A percentile compares a stretch with the other conserved stretches of the same genome.
Evolutionary conservation across 2,113 vertebrate genomes (phyloP).

Genomic region (Psophia crepitans): DNA sequence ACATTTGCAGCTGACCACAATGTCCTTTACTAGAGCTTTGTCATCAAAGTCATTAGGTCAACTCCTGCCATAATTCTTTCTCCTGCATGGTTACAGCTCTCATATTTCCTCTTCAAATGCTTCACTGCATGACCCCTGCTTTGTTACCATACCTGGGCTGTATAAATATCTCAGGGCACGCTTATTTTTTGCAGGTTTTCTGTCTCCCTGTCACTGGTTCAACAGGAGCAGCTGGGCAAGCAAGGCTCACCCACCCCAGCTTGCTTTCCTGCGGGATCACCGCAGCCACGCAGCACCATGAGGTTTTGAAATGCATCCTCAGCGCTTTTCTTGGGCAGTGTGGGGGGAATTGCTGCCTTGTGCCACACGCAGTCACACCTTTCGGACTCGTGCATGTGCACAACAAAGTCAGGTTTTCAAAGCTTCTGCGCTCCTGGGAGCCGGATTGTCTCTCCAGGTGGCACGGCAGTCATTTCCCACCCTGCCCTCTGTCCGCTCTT

Average conservation of each 20-base stretch:
- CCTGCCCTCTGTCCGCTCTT: not conserved
- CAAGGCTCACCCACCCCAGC: not conserved
- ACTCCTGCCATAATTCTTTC: not conserved
- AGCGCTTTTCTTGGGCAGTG: not conserved
- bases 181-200: not conserved
- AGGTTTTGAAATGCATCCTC: not conserved
- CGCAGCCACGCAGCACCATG: fast-evolving
- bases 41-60: not conserved
- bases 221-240: not conserved
- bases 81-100: not conserved
- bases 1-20: not conserved
- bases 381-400: not conserved
- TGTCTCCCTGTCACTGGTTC: not conserved
- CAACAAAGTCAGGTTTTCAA: not conserved
- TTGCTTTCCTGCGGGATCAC: not conserved
- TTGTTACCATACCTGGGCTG: not conserved
- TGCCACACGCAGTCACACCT: not conserved
- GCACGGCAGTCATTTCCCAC: not conserved
- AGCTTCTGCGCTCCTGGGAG: not conserved
- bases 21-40: not conserved
- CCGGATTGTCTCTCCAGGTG: not conserved
- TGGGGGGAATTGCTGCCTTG: not conserved
- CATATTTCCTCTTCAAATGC: not conserved
- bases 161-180: not conserved
- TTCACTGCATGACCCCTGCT: not conserved